Conservation (phyloP, 2,888 invertebrate species). For the Yponomeuta malinellus region DNA sequence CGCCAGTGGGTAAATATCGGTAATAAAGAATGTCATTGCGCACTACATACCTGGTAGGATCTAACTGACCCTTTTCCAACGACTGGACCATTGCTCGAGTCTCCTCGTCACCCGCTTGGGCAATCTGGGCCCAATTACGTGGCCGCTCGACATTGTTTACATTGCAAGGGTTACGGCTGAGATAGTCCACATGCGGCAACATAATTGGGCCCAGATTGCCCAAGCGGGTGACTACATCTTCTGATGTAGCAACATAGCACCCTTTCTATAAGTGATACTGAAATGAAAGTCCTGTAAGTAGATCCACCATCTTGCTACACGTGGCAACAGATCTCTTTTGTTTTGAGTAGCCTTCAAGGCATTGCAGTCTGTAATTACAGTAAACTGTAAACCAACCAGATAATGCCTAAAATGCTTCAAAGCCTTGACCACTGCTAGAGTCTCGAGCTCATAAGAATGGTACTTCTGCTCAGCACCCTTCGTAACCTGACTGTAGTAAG, state of each 20-base stretch:
- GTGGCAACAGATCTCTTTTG: slow-evolving; percentile 23
- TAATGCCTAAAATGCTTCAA: slow-evolving; percentile 14
- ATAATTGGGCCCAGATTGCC: no score
- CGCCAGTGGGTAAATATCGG: slow-evolving; percentile 14
- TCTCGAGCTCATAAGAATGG: slow-evolving; percentile 13
- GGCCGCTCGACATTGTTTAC: slow-evolving; percentile 5
- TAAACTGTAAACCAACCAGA: slow-evolving; percentile 6
- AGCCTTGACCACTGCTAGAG: slow-evolving; percentile 15
- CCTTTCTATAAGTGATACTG: slow-evolving; percentile 16
- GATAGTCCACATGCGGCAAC: slow-evolving; percentile 15
- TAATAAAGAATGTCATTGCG: slow-evolving; percentile 16
- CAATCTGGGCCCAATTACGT: slow-evolving; percentile 15
- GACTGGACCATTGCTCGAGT: slow-evolving; percentile 12
- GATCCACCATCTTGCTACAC: slow-evolving; percentile 24
- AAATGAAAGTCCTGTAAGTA: slow-evolving; percentile 24
- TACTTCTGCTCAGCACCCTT: slow-evolving; percentile 11
- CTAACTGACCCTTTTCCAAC: slow-evolving; percentile 22
- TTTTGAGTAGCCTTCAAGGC: slow-evolving; percentile 21
- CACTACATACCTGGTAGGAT: slow-evolving; percentile 18
- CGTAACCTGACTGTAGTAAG: slow-evolving; percentile 1
- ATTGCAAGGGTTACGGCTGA: slow-evolving; percentile 15
- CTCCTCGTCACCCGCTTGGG: slow-evolving; percentile 17
- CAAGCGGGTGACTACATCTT: no score
- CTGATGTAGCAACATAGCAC: not conserved
- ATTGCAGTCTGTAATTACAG: slow-evolving; percentile 14